Percentiles rank a stretch among this genome's conserved stretches.
These are phyloP conservation scores for Enteromius paludinosus DNA, from an alignment of 2,797 vertebrate species.

Conservation along the genomic window DNA sequence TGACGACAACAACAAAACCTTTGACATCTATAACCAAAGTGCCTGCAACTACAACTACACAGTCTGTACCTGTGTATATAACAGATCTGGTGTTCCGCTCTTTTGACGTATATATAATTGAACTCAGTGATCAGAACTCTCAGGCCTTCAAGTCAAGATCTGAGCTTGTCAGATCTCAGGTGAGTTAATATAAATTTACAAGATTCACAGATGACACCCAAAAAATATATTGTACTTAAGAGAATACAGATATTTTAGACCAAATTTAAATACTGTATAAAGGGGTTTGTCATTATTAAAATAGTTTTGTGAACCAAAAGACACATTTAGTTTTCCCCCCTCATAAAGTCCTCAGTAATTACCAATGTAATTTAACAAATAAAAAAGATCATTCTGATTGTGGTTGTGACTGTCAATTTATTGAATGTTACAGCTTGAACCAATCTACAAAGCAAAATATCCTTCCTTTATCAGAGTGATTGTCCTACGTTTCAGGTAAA, in stretches of 20 bases:
- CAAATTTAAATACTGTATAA: background rate
- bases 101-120: background rate
- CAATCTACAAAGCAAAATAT: background rate
- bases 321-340: background rate
- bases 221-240: background rate
- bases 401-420: background rate
- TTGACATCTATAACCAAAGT: background rate
- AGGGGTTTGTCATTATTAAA: background rate
- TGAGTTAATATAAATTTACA: background rate
- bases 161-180: background rate
- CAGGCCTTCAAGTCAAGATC: background rate
- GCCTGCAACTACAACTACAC: background rate
- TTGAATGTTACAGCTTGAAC: slow-evolving; percentile 1
- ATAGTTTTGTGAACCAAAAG: background rate
- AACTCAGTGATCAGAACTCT: background rate
- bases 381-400: background rate
- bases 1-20: background rate
- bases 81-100: slow-evolving; percentile 5
- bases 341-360: background rate
- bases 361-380: background rate
- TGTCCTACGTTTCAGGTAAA: slow-evolving; percentile 11
- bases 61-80: rapidly evolving
- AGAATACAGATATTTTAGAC: background rate
- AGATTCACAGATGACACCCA: background rate
- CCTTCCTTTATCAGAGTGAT: background rate